Percentiles rank a stretch among this genome's conserved stretches.
phyloP scores from a whole-genome alignment of 2,113 vertebrate genomes.

The Glaucidium brasilianum region DNA sequence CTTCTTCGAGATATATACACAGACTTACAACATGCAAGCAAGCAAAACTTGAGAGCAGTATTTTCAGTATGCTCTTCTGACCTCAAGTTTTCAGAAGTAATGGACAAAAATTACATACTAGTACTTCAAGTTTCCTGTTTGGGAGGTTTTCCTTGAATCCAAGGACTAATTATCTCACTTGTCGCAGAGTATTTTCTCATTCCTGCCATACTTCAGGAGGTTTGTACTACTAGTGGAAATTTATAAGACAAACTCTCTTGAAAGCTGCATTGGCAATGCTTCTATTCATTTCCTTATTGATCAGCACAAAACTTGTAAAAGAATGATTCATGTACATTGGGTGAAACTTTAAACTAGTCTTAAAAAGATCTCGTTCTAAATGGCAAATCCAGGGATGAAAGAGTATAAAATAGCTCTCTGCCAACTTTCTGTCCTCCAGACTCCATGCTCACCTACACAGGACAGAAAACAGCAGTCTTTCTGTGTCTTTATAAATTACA shows the following conservation, averaged over 20 bases:
- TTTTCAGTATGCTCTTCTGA: neutral
- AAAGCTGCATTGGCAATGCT: neutral
- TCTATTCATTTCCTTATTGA: neutral
- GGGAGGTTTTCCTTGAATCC: neutral
- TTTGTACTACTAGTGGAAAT: neutral
- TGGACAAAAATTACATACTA: neutral
- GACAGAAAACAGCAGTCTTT: neutral
- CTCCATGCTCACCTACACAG: neutral
- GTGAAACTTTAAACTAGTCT: neutral
- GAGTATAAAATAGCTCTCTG: neutral
- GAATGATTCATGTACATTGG: neutral
- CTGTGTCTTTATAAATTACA: neutral
- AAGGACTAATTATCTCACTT: neutral
- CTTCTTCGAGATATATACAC: neutral
- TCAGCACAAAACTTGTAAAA: neutral
- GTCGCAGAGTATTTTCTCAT: neutral
- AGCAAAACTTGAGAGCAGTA: neutral
- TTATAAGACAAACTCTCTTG: neutral
- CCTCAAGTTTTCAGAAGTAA: neutral
- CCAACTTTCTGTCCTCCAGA: neutral
- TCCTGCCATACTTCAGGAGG: neutral
- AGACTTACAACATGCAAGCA: neutral
- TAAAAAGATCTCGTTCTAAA: neutral
- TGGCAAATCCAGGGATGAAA: neutral
- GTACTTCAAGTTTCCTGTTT: neutral